Evolutionary conservation across 1,140 invertebrate genomes (phyloP), one percentile per base, ranked within the genome.

Genomic region (Diploscapter pachys): DNA sequence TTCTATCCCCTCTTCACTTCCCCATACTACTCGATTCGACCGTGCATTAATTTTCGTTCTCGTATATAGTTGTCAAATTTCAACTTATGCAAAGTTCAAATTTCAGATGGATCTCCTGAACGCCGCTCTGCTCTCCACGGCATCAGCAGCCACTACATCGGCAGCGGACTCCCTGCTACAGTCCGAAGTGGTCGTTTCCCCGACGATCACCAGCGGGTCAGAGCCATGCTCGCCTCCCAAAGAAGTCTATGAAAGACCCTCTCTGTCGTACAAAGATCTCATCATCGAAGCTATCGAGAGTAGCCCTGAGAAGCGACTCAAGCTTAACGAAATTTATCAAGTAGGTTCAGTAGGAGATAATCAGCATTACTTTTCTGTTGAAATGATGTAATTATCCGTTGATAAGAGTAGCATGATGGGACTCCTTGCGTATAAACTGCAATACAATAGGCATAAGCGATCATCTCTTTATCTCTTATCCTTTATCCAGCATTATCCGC

Each of bases 231-330:
- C 31, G 31, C 31, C 31, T 31, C 31, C 31, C 31, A 31, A 31
- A 31, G 31, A 31, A 31, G 31, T 31, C 31, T 31, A 31, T 31
- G 82, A 84, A 66, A 70, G 82, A n/a, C 82, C 82, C 2, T 86
- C 84, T 5, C 78, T 84, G 80, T 89, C 88, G 3, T 90, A 90
- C 81, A 90, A 90, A 31, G 90, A 90, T 50, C 84, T 90, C 4
- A 90, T 90, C 64, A 89, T 89, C 57, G 90, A 90, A 93, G 95
- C 95, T 8, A 97, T 98, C 76, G 94, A 94, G 90, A 92, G 91
- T 78, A 94, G 92, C 3, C 91, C 91, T 11, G 93, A 96, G 85
- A 95, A 95, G 86, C 95, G 96, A 93, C 88, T 96, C 63, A 94
- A 95, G 6, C 88, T 98, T n/a, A 92, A 92, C 65, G 93, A 95